Conservation (phyloP, 2,888 invertebrate species). For the Geophilus truncorum region DNA sequence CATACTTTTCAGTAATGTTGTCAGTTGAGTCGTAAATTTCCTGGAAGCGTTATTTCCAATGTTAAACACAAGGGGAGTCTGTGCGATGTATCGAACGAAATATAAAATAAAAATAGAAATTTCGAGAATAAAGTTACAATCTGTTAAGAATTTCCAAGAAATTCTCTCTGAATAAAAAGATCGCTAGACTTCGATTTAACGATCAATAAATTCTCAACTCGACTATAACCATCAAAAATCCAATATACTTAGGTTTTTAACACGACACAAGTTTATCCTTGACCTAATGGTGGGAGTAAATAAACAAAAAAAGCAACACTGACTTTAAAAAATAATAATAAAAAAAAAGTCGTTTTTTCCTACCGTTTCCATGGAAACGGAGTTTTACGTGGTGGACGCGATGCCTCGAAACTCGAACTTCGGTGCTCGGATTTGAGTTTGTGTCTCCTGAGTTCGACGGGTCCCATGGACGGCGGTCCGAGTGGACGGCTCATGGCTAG, state of each 20-base stretch:
- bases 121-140: no score
- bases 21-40: no score
- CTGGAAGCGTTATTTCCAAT: no score
- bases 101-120: no score
- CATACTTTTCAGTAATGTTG: no score
- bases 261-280: not conserved
- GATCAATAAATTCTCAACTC: not conserved
- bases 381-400: not conserved
- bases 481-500: not conserved
- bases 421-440: not conserved
- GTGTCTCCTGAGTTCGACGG: not conserved
- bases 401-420: not conserved
- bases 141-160: no score
- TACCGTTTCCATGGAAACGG: slow-evolving; percentile 10
- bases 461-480: not conserved
- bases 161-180: no score
- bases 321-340: not conserved
- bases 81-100: no score
- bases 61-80: no score
- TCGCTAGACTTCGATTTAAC: no score
- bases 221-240: not conserved
- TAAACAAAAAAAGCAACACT: not conserved
- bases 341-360: not conserved
- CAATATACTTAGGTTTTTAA: not conserved
- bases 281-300: not conserved